A percentile compares a stretch with the other conserved stretches of the same genome.
phyloP scores from a whole-genome alignment of 2,113 vertebrate genomes.

The Copsychus sechellarum region DNA sequence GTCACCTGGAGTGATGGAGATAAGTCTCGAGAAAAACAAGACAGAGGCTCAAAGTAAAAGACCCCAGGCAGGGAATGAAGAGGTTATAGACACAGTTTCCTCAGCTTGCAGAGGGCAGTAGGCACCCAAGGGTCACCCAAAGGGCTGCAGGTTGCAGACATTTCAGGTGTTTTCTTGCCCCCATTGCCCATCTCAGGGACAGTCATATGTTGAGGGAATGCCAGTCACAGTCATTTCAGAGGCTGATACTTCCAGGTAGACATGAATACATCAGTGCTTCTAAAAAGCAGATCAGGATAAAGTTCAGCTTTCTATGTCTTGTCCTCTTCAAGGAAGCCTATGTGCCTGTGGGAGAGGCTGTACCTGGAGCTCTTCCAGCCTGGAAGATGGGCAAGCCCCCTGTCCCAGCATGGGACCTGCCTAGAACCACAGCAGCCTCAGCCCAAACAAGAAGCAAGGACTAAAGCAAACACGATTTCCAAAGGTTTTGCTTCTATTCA shows the following conservation, averaged over 20 bases:
- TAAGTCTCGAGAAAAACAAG: neutral
- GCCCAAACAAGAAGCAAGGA: neutral
- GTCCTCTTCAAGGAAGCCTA: neutral
- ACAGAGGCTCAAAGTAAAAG: neutral
- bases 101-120: neutral
- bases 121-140: neutral
- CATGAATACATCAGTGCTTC: neutral
- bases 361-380: neutral
- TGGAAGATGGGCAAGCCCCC: neutral
- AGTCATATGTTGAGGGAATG: neutral
- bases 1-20: neutral
- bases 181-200: neutral
- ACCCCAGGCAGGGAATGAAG: neutral
- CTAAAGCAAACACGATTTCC: neutral
- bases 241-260: neutral
- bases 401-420: neutral
- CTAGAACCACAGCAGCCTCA: neutral
- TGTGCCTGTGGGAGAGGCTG: neutral
- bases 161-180: neutral
- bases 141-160: neutral
- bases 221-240: neutral
- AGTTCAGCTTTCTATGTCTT: neutral
- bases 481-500: neutral
- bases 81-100: neutral
- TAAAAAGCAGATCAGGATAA: neutral